These are phyloP conservation scores for Trichonephila clavata DNA, from an alignment of 1,140 invertebrate genomes.

Conservation along the genomic window DNA sequence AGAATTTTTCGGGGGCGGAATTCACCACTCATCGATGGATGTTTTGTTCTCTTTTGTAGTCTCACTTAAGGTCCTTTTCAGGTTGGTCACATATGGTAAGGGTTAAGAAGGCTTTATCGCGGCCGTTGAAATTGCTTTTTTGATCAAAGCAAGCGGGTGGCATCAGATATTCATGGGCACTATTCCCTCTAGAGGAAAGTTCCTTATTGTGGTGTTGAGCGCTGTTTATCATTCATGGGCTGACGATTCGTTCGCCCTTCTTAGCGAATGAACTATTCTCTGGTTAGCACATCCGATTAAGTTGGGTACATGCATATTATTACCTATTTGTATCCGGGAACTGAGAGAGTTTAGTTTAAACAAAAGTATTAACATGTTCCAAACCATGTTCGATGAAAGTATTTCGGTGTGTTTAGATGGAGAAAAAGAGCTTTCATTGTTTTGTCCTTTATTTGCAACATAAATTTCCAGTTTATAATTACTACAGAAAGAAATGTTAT, in stretches of 20 bases:
- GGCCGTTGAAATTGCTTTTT: not conserved
- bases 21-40: not conserved
- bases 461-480: too few species aligned
- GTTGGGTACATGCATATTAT: not conserved
- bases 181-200: not conserved
- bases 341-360: too few species aligned
- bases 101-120: conserved; percentile 1
- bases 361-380: too few species aligned
- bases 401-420: too few species aligned
- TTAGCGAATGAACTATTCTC: too few species aligned
- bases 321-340: not conserved
- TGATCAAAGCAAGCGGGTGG: not conserved
- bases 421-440: too few species aligned
- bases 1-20: not conserved
- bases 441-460: too few species aligned
- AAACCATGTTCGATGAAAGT: too few species aligned
- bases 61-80: not conserved
- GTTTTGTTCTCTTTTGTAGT: not conserved
- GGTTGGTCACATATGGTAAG: not conserved
- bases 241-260: not conserved
- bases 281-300: not conserved
- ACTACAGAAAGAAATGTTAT: too few species aligned
- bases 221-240: conserved; percentile 18
- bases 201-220: not conserved
- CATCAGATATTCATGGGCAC: conserved; percentile 30